Percentiles rank a stretch among this genome's conserved stretches.
These are phyloP conservation scores for Zingel zingel DNA, from an alignment of 2,113 vertebrate species.

Conservation along the genomic window DNA sequence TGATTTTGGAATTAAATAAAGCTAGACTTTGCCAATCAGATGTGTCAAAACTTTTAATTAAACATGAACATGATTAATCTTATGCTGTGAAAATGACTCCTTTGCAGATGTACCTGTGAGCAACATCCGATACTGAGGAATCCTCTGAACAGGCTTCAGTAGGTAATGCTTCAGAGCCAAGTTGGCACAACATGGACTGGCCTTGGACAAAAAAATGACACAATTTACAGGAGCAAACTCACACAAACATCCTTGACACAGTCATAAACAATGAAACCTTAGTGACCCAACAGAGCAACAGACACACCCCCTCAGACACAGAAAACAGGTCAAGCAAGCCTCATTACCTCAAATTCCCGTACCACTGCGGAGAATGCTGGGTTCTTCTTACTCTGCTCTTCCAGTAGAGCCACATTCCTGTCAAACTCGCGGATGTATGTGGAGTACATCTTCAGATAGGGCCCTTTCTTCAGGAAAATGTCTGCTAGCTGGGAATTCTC, in stretches of 20 bases:
- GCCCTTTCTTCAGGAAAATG: constrained; percentile 97
- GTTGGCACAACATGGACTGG: constrained; percentile 92
- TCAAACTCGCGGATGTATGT: constrained; percentile 98
- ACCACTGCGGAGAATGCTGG: constrained; percentile 89
- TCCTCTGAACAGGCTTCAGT: constrained; percentile 97
- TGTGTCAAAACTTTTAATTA: not conserved
- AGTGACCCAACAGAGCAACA: not conserved
- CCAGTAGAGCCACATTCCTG: constrained; percentile 93
- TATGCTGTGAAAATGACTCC: not conserved
- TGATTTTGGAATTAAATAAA: not conserved
- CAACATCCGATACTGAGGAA: constrained; percentile 96
- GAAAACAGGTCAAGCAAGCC: constrained; percentile 64
- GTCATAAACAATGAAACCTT: constrained; percentile 13
- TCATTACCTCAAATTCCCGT: constrained; percentile 93
- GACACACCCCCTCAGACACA: not conserved
- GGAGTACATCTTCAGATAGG: constrained; percentile 98
- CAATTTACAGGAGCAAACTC: constrained; percentile 4
- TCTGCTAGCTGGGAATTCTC: constrained; percentile 92
- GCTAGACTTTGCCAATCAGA: not conserved
- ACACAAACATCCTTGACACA: not conserved
- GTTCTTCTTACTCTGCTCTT: constrained; percentile 96
- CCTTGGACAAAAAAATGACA: constrained; percentile 79
- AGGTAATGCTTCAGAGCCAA: constrained; percentile 96
- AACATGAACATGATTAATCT: not conserved
- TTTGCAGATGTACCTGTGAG: constrained; percentile 88